Percentiles rank a stretch among this genome's conserved stretches.
These are phyloP conservation scores for human (Homo sapiens) DNA, from an alignment of 2,113 vertebrate species.

Conservation along the genomic window GRCh38 chr1:179097001-179097500, in stretches of 20 bases:
- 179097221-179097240: background rate
- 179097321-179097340: background rate
- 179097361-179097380: background rate
- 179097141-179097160: background rate
- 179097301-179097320: rapidly evolving
- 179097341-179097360: too few relatives aligned
- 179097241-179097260: rapidly evolving
- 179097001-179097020: background rate
- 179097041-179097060: background rate
- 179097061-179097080: background rate
- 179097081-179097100: background rate
- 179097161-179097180: too few relatives aligned
- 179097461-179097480: background rate
- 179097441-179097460: background rate
- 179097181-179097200: background rate
- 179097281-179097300: background rate
- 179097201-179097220: background rate
- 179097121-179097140: rapidly evolving
- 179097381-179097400: background rate
- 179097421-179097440: background rate
- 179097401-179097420: background rate
- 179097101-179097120: background rate
- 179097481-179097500: too few relatives aligned
- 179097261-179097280: background rate
- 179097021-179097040: background rate